Percentiles rank a stretch among this genome's conserved stretches.
Conservation (phyloP, 2,113 vertebrate species). For the Herpetotheres cachinnans region DNA sequence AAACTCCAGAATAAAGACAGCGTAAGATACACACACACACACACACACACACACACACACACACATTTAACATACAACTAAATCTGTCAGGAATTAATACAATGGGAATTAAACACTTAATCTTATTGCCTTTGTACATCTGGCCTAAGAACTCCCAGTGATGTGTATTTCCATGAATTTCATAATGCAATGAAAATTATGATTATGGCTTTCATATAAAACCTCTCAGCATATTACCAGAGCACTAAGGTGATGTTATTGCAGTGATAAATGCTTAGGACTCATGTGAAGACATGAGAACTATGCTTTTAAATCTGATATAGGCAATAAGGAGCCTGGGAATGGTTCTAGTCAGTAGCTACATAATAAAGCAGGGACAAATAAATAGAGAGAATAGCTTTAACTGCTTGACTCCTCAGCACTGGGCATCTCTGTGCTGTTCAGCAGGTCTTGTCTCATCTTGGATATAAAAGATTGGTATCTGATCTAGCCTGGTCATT, state of each 20-base stretch:
- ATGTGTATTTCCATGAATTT: neutral
- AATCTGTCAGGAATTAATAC: neutral
- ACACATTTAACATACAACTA: neutral
- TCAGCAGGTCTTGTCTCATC: neutral
- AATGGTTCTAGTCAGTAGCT: neutral
- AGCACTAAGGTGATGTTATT: neutral
- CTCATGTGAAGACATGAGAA: neutral
- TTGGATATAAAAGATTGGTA: neutral
- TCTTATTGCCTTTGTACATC: neutral
- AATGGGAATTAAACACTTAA: neutral
- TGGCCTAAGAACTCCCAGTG: neutral
- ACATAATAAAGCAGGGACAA: neutral
- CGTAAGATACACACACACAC: neutral
- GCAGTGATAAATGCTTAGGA: neutral
- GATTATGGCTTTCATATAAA: neutral
- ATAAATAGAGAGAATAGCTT: neutral
- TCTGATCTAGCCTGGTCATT: neutral
- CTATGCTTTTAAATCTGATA: neutral
- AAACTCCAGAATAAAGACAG: neutral
- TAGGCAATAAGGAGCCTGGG: neutral
- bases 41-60: too few relatives aligned
- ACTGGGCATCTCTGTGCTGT: neutral
- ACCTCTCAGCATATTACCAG: neutral
- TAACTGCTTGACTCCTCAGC: neutral
- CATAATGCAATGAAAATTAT: neutral